These are phyloP conservation scores for Stylophora pistillata DNA, from an alignment of 64 coral and sea anemone species.

Conservation along the genomic window DNA sequence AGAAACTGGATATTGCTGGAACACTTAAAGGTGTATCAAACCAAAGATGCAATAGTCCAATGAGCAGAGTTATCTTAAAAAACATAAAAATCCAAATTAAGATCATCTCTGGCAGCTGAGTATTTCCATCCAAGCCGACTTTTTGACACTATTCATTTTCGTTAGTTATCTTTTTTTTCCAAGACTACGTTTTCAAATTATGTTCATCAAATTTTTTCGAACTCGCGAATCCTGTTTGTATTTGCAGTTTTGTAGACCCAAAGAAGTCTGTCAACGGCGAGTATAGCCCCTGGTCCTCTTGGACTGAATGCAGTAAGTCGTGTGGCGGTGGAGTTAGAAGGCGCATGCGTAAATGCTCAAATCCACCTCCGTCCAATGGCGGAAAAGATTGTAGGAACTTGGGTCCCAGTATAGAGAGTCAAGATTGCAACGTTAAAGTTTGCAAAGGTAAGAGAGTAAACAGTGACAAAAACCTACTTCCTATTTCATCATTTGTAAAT, in stretches of 20 bases:
- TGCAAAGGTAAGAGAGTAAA: constrained; percentile 16
- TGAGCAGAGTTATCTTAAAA: too few relatives aligned
- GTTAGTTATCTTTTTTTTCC: not conserved
- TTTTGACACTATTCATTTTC: not conserved
- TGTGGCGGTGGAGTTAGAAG: constrained; percentile 63
- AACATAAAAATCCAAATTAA: too few relatives aligned
- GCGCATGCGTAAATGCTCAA: constrained; percentile 76
- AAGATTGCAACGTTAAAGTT: constrained; percentile 40
- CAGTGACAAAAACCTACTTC: not conserved
- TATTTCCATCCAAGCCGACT: too few relatives aligned
- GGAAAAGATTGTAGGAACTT: constrained; percentile 64
- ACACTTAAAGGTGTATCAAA: too few relatives aligned
- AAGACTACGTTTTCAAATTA: not conserved
- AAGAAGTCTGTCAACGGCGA: constrained; percentile 34
- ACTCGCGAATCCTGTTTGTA: not conserved
- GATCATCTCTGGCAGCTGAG: too few relatives aligned
- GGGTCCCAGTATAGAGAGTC: constrained; percentile 64
- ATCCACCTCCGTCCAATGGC: constrained; percentile 65
- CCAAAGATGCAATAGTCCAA: too few relatives aligned
- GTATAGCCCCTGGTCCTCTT: constrained; percentile 72
- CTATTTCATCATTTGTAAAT: too few relatives aligned
- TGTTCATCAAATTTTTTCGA: not conserved
- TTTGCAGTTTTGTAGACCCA: constrained; percentile 21
- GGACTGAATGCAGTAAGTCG: constrained; percentile 68
- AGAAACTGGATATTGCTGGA: too few relatives aligned